Evolutionary conservation across 2,797 vertebrate species (phyloP).

Genomic region (Alfaro cultratus): DNA sequence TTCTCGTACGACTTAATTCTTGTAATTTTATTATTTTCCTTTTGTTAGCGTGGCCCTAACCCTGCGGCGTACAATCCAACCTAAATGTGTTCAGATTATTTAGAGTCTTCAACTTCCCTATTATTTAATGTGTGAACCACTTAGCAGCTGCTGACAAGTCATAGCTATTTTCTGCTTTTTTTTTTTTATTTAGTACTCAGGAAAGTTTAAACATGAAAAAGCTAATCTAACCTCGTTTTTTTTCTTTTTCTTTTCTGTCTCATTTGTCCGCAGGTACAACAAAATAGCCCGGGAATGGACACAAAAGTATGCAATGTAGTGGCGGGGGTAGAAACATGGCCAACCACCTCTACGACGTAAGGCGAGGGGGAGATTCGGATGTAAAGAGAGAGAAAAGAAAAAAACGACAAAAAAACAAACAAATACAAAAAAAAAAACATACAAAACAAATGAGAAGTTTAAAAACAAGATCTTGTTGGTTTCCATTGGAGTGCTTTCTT

Average conservation of each 20-base stretch:
- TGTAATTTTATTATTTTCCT: too few species aligned
- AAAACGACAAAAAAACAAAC: slow-evolving; percentile 65
- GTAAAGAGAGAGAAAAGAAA: slow-evolving; percentile 81
- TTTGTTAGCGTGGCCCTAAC: too few species aligned
- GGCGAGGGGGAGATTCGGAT: slow-evolving; percentile 95
- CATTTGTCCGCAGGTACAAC: slow-evolving; percentile 91
- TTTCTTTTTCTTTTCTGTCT: slow-evolving; percentile 9
- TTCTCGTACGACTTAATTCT: too few species aligned
- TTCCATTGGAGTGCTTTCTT: slow-evolving; percentile 99
- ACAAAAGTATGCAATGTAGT: slow-evolving; percentile 99
- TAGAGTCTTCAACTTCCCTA: background rate
- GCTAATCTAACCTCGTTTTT: background rate
- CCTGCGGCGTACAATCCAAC: too few species aligned
- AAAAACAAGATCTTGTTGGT: slow-evolving; percentile 89
- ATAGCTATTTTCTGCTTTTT: background rate
- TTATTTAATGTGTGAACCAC: background rate
- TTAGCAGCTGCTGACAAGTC: background rate
- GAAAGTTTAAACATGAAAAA: background rate
- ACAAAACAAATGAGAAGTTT: slow-evolving; percentile 77
- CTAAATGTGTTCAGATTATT: too few species aligned
- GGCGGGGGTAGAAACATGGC: slow-evolving; percentile 88
- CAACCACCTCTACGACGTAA: slow-evolving; percentile 93
- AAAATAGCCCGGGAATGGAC: slow-evolving; percentile 99
- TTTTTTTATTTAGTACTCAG: background rate
- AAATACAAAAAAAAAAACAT: slow-evolving; percentile 77